These are phyloP conservation scores for Parapristionchus giblindavisi DNA, from an alignment of 2,888 invertebrate genomes.

Conservation along the genomic window DNA sequence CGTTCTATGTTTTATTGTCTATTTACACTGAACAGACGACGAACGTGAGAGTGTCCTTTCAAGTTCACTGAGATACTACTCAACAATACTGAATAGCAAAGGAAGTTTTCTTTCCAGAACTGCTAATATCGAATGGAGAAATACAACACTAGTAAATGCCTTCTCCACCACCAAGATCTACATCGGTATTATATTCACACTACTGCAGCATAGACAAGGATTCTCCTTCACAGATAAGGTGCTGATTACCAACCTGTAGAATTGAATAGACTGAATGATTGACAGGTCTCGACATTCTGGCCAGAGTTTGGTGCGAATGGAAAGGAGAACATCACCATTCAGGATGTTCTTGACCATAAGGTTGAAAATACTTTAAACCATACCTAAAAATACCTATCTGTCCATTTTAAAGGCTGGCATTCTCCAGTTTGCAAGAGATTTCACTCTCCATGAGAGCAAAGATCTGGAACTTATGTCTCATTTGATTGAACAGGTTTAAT, in stretches of 20 bases:
- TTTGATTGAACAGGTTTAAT: constrained; percentile 23
- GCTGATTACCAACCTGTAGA: too few relatives aligned
- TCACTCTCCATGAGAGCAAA: not conserved
- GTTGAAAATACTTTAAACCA: too few relatives aligned
- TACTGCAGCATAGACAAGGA: not conserved
- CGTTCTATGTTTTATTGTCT: too few relatives aligned
- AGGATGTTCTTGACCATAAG: constrained; percentile 15
- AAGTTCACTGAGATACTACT: not conserved
- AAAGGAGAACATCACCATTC: constrained; percentile 17
- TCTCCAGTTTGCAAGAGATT: constrained; percentile 5
- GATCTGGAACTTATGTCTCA: not conserved
- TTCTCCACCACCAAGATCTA: constrained; percentile 14
- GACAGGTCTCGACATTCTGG: constrained; percentile 29
- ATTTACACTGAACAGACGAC: too few relatives aligned
- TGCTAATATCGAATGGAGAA: not conserved
- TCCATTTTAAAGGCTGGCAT: constrained; percentile 27
- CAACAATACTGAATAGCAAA: too few relatives aligned
- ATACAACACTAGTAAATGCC: not conserved
- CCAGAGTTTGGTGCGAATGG: constrained; percentile 26
- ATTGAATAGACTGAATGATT: too few relatives aligned
- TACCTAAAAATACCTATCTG: too few relatives aligned
- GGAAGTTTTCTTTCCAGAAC: not conserved
- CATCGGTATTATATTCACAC: not conserved
- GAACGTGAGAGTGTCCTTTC: too few relatives aligned
- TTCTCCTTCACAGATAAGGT: constrained; percentile 24